Base-by-base conservation (phyloP, 1,140 invertebrate species). In the Pantala flavescens region DNA sequence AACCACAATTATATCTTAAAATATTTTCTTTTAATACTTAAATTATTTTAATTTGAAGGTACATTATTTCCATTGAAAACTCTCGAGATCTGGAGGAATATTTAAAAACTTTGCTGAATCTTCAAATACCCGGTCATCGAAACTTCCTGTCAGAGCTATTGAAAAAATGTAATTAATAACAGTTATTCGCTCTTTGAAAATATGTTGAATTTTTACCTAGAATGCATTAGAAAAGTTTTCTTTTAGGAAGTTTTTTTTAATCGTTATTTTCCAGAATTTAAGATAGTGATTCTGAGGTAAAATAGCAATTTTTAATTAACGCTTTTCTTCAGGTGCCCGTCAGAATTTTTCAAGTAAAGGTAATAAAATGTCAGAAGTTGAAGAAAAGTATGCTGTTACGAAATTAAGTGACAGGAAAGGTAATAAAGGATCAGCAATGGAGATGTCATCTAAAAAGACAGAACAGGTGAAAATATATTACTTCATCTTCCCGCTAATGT, bases 31-130 rank as follows among this genome's bases (percentile, higher is more conserved):
- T 19, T 16, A 16, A 16, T 16, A 49, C 43, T 49, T 49, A 49
- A n/a, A n/a, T n/a, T n/a, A n/a, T n/a, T n/a, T 49, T 49, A 49
- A 49, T 74, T 81, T 85, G 75, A 78, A 87, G 89, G 73, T 88
- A 86, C 79, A 86, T 92, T 21, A 76, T 87, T 75, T 82, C 85
- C 70, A 90, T 92, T 73, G 83, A 89, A 78, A 86, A 88, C 80
- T 86, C 87, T 77, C 81, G 82, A 74, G 90, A 91, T 79, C 84
- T 91, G 21, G 89, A 91, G 76, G 87, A 89, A 71, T 91, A 91
- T 78, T 87, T 92, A 78, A 85, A 86, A 78, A 89, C 87, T 55
- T 82, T 92, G 70, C 77, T 93, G 0, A 85, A 90, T 81, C 86
- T 85, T 75, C 85, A 84, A 28, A 87, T 89, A 80, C 80, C 84